These are phyloP conservation scores for Lacerta viridis DNA, from an alignment of 2,797 vertebrate species.

Conservation along the genomic window DNA sequence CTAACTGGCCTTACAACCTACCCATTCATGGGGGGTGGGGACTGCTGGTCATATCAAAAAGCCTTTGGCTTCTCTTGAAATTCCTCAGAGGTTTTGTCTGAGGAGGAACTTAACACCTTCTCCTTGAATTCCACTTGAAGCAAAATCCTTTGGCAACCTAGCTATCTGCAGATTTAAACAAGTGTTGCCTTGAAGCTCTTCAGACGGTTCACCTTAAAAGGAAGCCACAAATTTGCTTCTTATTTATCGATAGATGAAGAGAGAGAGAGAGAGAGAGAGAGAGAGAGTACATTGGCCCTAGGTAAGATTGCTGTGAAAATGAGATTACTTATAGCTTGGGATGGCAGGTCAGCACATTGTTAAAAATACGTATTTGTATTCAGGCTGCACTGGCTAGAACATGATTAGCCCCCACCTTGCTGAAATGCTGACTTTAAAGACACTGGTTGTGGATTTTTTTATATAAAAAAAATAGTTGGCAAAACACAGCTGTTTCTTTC, in stretches of 20 bases:
- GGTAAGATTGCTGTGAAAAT: neutral
- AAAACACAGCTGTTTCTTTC: neutral
- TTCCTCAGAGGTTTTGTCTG: neutral
- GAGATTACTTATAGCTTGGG: slow-evolving; percentile 5
- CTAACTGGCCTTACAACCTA: neutral
- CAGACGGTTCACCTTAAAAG: neutral
- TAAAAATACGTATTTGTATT: neutral
- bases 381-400: neutral
- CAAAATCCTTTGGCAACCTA: neutral
- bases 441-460: too few species aligned
- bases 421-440: slow-evolving; percentile 8
- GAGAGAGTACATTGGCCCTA: neutral
- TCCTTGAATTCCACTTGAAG: neutral
- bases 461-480: neutral
- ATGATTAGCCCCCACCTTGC: neutral
- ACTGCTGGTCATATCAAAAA: neutral
- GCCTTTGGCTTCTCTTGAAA: neutral
- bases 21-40: neutral
- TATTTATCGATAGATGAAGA: neutral
- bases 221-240: slow-evolving; percentile 1
- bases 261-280: too few species aligned
- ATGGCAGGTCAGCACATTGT: neutral
- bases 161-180: neutral
- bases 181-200: neutral
- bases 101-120: neutral